phyloP scores from a whole-genome alignment of 2,888 invertebrate species.

The Mythimna albipuncta region DNA sequence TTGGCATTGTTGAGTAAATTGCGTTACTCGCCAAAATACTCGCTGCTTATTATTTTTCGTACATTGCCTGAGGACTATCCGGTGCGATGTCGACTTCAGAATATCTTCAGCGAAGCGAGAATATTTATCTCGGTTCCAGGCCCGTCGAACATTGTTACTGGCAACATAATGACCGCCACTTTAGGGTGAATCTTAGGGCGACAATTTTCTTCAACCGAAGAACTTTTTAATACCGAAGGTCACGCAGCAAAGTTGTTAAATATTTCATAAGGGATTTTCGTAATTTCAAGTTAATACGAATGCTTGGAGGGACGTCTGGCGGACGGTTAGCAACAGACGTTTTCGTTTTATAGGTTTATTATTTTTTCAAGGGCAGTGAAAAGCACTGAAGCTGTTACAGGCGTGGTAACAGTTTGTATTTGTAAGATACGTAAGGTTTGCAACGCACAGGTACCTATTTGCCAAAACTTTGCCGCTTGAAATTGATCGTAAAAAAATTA shows the following conservation, averaged over 20 bases:
- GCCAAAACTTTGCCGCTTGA: too few relatives aligned
- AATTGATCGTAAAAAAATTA: too few relatives aligned
- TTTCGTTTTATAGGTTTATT: constrained; percentile 26
- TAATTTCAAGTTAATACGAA: constrained; percentile 51
- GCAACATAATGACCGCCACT: constrained; percentile 70
- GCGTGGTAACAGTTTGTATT: constrained; percentile 69
- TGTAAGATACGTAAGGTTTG: constrained; percentile 73
- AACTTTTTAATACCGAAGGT: constrained; percentile 67
- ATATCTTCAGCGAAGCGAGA: constrained; percentile 66
- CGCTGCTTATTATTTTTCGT: constrained; percentile 69
- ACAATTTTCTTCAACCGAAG: constrained; percentile 62
- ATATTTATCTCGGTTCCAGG: constrained; percentile 70
- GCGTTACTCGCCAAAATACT: constrained; percentile 52
- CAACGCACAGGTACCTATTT: too few relatives aligned
- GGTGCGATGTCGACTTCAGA: constrained; percentile 64
- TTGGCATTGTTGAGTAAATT: constrained; percentile 51
- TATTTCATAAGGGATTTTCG: constrained; percentile 54
- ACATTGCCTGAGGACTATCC: constrained; percentile 63
- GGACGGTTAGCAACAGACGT: constrained; percentile 40
- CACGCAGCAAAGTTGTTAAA: constrained; percentile 62
- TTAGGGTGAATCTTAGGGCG: constrained; percentile 64
- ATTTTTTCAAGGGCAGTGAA: constrained; percentile 48
- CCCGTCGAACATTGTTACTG: constrained; percentile 69
- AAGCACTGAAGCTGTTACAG: constrained; percentile 34
- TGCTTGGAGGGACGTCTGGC: constrained; percentile 36